phyloP scores from a whole-genome alignment of 2,797 vertebrate genomes.

The Macropus fuliginosus region DNA sequence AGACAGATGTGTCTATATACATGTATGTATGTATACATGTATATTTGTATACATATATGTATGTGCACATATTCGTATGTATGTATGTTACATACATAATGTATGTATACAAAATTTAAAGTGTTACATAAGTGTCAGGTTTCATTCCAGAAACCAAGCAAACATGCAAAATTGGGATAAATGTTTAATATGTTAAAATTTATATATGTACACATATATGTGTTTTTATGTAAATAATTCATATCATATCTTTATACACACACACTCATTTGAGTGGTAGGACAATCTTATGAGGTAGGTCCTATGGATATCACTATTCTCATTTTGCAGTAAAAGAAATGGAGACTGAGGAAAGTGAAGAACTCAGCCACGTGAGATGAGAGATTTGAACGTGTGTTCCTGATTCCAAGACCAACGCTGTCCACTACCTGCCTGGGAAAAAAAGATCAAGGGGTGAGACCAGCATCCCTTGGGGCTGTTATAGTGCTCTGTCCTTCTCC shows the following conservation, averaged over 20 bases:
- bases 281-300: neutral
- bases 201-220: neutral
- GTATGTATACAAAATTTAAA: neutral
- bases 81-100: neutral
- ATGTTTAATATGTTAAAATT: neutral
- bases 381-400: neutral
- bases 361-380: neutral
- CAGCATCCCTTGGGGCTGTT: neutral
- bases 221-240: neutral
- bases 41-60: too few relatives aligned
- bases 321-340: neutral
- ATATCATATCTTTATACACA: neutral
- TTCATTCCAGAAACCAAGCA: neutral
- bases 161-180: neutral
- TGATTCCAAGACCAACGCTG: neutral
- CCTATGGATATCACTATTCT: neutral
- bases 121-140: neutral
- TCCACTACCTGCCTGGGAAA: neutral
- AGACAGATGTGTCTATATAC: neutral
- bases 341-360: neutral
- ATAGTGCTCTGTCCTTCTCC: neutral
- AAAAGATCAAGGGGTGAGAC: neutral
- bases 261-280: neutral
- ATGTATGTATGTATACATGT: neutral
- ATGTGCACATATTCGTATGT: neutral